phyloP scores from a whole-genome alignment of 2,113 vertebrate genomes.

The Henicopernis longicauda region DNA sequence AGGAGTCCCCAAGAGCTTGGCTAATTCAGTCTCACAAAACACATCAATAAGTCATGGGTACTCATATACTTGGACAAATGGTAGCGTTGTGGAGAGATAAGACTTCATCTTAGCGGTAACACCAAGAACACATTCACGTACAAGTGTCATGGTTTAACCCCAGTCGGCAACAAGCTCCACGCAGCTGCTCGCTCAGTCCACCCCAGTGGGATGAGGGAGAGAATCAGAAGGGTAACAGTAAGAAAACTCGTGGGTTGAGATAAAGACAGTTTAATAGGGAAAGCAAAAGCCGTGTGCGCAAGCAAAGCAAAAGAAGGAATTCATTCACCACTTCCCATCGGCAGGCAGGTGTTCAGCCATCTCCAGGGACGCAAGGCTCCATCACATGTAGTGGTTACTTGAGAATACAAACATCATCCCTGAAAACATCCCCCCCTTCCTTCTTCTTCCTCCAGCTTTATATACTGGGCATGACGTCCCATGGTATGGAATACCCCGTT shows the following conservation, averaged over 20 bases:
- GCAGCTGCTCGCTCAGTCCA: neutral
- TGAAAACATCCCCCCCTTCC: neutral
- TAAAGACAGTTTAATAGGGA: neutral
- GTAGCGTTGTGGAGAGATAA: neutral
- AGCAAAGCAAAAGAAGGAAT: neutral
- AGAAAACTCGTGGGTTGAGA: neutral
- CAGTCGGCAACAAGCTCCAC: neutral
- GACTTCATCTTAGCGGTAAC: accelerated
- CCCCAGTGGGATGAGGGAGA: neutral
- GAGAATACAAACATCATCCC: neutral
- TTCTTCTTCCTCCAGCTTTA: neutral
- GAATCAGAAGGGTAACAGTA: neutral
- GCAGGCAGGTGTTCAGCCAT: neutral
- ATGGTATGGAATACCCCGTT: neutral
- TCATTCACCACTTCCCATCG: neutral
- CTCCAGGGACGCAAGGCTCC: neutral
- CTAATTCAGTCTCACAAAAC: neutral
- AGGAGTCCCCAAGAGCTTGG: neutral
- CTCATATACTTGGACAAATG: neutral
- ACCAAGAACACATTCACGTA: accelerated
- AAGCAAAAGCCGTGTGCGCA: neutral
- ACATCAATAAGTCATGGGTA: neutral
- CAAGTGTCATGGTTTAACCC: neutral
- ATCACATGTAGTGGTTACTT: neutral
- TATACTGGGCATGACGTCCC: neutral